Conservation (phyloP, 1,140 invertebrate genomes). For the Tenebrio molitor region DNA sequence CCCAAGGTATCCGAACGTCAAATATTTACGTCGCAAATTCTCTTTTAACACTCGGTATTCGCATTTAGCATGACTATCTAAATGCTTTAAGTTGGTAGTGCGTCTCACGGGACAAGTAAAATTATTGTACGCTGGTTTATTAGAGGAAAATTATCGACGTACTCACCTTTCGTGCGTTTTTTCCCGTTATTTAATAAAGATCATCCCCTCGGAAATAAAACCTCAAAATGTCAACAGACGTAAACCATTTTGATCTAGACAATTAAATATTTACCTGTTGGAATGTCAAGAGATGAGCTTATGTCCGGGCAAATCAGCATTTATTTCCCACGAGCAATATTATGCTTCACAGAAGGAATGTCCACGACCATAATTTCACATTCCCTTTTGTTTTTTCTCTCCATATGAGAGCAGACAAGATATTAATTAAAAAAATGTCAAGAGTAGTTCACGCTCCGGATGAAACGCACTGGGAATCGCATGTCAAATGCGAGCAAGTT, state of each 20-base stretch:
- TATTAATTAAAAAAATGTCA: conserved; percentile 36
- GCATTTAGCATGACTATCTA: not conserved
- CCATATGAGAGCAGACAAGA: not conserved
- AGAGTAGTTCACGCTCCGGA: conserved; percentile 4
- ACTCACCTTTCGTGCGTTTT: no score
- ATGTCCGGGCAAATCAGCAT: conserved; percentile 14
- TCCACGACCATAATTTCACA: conserved; percentile 6
- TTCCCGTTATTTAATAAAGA: not conserved
- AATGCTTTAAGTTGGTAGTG: not conserved
- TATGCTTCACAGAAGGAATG: conserved; percentile 8
- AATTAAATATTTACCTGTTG: conserved; percentile 37
- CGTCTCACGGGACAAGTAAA: not conserved
- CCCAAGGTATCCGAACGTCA: conserved; percentile 10
- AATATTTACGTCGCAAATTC: conserved; percentile 8
- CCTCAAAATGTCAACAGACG: not conserved
- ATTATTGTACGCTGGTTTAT: no score
- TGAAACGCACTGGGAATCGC: not conserved
- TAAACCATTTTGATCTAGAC: not conserved
- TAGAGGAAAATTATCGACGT: no score
- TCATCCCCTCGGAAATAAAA: not conserved
- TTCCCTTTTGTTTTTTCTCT: conserved; percentile 15
- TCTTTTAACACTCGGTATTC: not conserved
- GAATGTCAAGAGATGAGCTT: conserved; percentile 5
- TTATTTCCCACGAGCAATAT: conserved; percentile 20
- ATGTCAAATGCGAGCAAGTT: not conserved